Percentiles rank a stretch among this genome's conserved stretches.
Conservation (phyloP, 2,797 vertebrate genomes). For the Phylloscopus collybita region DNA sequence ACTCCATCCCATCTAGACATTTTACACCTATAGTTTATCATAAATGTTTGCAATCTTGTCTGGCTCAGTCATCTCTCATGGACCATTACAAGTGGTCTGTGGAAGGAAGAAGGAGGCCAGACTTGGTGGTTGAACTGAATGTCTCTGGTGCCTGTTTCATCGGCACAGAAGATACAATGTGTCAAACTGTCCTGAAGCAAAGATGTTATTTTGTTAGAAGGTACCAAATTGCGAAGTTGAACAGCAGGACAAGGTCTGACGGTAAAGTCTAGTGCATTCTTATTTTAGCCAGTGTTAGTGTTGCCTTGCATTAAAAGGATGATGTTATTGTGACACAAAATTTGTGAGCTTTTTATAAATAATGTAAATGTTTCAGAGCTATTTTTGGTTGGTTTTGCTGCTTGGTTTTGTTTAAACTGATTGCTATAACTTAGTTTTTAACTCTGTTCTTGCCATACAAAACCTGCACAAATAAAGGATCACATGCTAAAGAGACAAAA, state of each 20-base stretch:
- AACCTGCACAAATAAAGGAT: not conserved
- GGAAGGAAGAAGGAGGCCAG: not conserved
- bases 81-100: not conserved
- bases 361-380: not conserved
- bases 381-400: too few relatives aligned
- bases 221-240: not conserved
- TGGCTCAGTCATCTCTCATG: fast-evolving
- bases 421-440: not conserved
- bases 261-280: not conserved
- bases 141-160: not conserved
- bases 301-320: not conserved
- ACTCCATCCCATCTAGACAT: not conserved
- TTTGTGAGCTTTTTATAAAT: not conserved
- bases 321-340: not conserved
- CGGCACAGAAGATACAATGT: not conserved
- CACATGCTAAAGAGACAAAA: not conserved
- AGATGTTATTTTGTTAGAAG: not conserved
- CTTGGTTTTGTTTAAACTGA: not conserved
- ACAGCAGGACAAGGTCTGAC: not conserved
- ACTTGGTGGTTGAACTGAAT: not conserved
- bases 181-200: not conserved
- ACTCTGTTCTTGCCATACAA: not conserved
- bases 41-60: not conserved
- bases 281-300: not conserved
- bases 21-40: fast-evolving